phyloP scores from a whole-genome alignment of 1,140 invertebrate species.

The Drosophila seguyi region DNA sequence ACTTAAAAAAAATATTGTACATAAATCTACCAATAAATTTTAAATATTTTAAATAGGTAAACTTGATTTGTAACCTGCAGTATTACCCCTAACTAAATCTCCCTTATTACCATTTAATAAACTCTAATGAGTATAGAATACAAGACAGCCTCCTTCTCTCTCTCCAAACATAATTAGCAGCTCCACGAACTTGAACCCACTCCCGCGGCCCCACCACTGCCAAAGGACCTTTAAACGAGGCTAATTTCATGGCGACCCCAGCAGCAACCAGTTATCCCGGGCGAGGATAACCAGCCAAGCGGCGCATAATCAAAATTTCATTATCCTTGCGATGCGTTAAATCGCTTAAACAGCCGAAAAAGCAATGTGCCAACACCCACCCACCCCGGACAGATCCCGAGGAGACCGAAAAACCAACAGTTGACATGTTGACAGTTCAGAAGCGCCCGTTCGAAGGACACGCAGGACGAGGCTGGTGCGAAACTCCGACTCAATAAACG shows the following conservation, averaged over 20 bases:
- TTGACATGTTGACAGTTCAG: conserved; percentile 80
- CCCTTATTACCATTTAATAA: neutral
- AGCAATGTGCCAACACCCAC: conserved; percentile 29
- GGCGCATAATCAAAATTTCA: conserved; percentile 81
- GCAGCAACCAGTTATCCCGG: conserved; percentile 53
- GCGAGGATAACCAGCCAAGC: conserved; percentile 61
- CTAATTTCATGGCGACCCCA: conserved; percentile 38
- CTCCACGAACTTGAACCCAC: conserved; percentile 18
- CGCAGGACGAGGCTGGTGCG: conserved; percentile 70
- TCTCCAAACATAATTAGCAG: conserved; percentile 24
- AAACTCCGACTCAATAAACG: conserved; percentile 80
- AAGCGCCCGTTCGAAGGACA: conserved; percentile 48
- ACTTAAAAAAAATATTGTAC: neutral
- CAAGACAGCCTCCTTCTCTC: neutral
- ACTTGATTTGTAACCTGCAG: neutral
- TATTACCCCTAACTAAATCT: neutral
- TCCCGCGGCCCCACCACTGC: neutral
- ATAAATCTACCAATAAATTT: neutral
- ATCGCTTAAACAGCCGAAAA: conserved; percentile 80
- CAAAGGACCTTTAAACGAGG: conserved; percentile 34
- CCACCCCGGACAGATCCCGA: conserved; percentile 14
- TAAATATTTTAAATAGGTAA: neutral
- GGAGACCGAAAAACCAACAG: conserved; percentile 32
- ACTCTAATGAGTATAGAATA: neutral
- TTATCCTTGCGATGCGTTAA: conserved; percentile 84